Evolutionary conservation across 2,113 vertebrate genomes (phyloP).

Genomic region (Rana temporaria): DNA sequence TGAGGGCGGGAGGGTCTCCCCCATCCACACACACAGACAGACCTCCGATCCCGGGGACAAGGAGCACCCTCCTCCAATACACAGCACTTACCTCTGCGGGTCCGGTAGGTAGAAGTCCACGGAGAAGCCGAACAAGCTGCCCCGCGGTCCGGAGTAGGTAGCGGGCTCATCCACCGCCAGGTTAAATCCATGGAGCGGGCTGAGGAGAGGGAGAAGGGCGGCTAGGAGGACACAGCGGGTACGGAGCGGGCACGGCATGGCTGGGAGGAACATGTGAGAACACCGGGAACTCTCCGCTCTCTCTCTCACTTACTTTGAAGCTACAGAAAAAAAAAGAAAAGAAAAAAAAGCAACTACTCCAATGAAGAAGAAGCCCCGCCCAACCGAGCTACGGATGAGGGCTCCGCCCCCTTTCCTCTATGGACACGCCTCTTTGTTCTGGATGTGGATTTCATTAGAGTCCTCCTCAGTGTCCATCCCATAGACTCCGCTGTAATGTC

Average conservation of each 20-base stretch:
- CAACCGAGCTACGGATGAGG: constrained; percentile 43
- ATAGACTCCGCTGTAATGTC: constrained; percentile 1
- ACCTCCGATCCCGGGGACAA: no score
- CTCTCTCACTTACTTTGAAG: constrained; percentile 28
- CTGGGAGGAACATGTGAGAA: neutral
- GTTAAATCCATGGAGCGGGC: constrained; percentile 79
- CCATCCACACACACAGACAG: no score
- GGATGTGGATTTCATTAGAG: constrained; percentile 50
- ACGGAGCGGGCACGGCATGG: neutral
- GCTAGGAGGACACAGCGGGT: neutral
- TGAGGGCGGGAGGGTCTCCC: constrained; percentile 29
- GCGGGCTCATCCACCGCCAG: constrained; percentile 81
- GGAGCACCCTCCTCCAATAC: no score
- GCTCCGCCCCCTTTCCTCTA: constrained; percentile 15
- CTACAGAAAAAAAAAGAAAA: constrained; percentile 22
- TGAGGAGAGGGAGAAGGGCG: constrained; percentile 59
- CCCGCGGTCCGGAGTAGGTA: constrained; percentile 77
- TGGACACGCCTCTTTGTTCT: constrained; percentile 37
- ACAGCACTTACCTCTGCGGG: constrained; percentile 76
- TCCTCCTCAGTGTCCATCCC: constrained; percentile 37
- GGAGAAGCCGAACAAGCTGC: constrained; percentile 88
- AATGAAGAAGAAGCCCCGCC: constrained; percentile 49
- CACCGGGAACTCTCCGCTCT: no score
- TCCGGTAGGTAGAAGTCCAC: constrained; percentile 88
- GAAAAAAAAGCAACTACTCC: constrained; percentile 43